Base-by-base conservation (phyloP, 2,888 invertebrate species). In the Drosophila mimica region DNA sequence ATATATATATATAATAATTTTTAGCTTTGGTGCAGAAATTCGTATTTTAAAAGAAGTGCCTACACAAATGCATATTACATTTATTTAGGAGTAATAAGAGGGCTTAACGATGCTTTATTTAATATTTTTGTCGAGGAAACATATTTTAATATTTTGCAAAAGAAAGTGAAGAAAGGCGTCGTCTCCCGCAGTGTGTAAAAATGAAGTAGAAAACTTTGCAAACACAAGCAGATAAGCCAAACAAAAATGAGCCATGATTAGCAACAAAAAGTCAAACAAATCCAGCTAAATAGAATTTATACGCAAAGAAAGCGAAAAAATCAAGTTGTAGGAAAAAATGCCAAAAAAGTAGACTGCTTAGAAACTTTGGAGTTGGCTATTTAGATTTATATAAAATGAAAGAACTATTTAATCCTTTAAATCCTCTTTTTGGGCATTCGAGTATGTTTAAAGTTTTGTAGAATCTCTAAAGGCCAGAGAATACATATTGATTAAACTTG, bases 211-310 rank as follows among this genome's bases (percentile, higher is more conserved):
- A 65, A 69, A 58, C 70, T 74, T 74, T 61, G 68, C 58, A 65
- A 59, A 40, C 15, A 43, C 56, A 63, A 70, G 54, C 52, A 66
- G 48, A 70, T 73, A 80, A 70, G 69, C 81, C 58, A 63, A 66
- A 64, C 46, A 36, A 51, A 65, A 81, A 78, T 67, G 51, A 58
- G 61, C 61, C 54, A 73, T 76, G 76, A 82, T 72, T 66, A 70
- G 63, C 61, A 75, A 33, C 33, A 25, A 34, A 33, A 33, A 58
- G 5, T 4, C 15, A 11, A 20, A 59, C 17, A 64, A 30, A 34
- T 17, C 31, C 9, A 53, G 28, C 2, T 15, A 30, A 30, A 34
- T 5, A 30, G 40, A 43, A 30, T 34, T 20, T 6, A 6, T 40
- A 20, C 9, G 17, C 15, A 34, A 52, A 62, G 31, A 8, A 34